phyloP scores from a whole-genome alignment of 2,797 vertebrate species.

The Sternarchorhynchus goeldii region DNA sequence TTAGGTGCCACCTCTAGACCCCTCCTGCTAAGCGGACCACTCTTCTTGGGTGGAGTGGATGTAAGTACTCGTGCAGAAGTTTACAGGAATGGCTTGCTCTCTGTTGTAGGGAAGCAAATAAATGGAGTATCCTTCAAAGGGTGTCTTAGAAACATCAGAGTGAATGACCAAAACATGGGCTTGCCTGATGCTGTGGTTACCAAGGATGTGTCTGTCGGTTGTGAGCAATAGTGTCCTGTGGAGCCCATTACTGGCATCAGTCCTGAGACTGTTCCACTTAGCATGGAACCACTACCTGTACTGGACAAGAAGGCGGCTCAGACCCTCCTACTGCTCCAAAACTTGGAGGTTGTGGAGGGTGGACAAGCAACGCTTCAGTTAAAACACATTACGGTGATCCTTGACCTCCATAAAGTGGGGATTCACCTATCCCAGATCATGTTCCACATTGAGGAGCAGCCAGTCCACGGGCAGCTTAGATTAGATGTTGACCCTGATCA shows the following conservation, averaged over 20 bases:
- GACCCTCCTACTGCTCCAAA: slow-evolving; percentile 75
- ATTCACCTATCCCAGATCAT: slow-evolving; percentile 81
- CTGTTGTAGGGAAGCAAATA: slow-evolving; percentile 65
- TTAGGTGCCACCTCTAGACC: slow-evolving; percentile 66
- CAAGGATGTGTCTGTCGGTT: slow-evolving; percentile 86
- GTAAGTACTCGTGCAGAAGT: slow-evolving; percentile 66
- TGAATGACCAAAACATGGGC: slow-evolving; percentile 76
- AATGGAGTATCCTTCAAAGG: slow-evolving; percentile 84
- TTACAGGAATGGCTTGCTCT: slow-evolving; percentile 66
- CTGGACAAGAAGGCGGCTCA: slow-evolving; percentile 57
- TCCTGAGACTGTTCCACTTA: slow-evolving; percentile 48
- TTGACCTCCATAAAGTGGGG: slow-evolving; percentile 79
- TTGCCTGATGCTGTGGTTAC: slow-evolving; percentile 79
- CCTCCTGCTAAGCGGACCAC: slow-evolving; percentile 73
- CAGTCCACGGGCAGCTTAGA: slow-evolving; percentile 79
- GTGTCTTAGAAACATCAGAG: slow-evolving; percentile 79
- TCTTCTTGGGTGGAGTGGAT: slow-evolving; percentile 85
- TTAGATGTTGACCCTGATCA: slow-evolving; percentile 68
- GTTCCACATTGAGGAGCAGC: slow-evolving; percentile 80
- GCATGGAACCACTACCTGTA: slow-evolving; percentile 33
- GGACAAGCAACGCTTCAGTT: slow-evolving; percentile 77
- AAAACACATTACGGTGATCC: slow-evolving; percentile 82
- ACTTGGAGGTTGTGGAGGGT: slow-evolving; percentile 82
- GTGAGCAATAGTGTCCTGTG: slow-evolving; percentile 62
- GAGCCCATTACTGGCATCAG: slow-evolving; percentile 5